Percentiles rank a stretch among this genome's conserved stretches.
phyloP scores from a whole-genome alignment of 1,140 invertebrate species.

The Sitobion miscanthi region DNA sequence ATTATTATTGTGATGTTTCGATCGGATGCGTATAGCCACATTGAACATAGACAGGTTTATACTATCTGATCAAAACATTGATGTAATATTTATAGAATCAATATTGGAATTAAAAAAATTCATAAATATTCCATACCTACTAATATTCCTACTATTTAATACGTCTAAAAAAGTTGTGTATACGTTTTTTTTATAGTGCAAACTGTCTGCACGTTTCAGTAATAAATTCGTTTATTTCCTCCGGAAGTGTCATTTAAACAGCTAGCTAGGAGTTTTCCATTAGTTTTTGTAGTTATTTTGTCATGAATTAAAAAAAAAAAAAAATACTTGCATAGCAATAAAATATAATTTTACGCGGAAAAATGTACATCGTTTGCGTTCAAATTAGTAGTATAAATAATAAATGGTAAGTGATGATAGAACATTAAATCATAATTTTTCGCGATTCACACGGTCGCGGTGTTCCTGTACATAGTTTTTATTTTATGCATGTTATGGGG shows the following conservation, averaged over 20 bases:
- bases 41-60: background rate
- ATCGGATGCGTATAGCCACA: background rate
- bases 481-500: background rate
- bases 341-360: background rate
- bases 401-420: constrained; percentile 18
- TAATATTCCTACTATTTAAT: background rate
- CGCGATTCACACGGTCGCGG: background rate
- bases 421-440: background rate
- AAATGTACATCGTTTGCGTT: background rate
- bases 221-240: background rate
- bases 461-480: background rate
- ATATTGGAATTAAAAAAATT: background rate
- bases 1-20: background rate
- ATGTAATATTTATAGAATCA: background rate
- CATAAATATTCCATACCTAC: background rate
- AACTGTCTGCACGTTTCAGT: background rate
- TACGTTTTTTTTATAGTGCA: background rate
- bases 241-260: background rate
- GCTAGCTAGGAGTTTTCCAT: background rate
- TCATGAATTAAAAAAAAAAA: background rate
- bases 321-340: background rate
- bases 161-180: background rate
- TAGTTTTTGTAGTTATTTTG: background rate
- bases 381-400: background rate
- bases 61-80: background rate